Evolutionary conservation across 2,113 vertebrate genomes (phyloP).

Genomic region (Phaethornis superciliosus): DNA sequence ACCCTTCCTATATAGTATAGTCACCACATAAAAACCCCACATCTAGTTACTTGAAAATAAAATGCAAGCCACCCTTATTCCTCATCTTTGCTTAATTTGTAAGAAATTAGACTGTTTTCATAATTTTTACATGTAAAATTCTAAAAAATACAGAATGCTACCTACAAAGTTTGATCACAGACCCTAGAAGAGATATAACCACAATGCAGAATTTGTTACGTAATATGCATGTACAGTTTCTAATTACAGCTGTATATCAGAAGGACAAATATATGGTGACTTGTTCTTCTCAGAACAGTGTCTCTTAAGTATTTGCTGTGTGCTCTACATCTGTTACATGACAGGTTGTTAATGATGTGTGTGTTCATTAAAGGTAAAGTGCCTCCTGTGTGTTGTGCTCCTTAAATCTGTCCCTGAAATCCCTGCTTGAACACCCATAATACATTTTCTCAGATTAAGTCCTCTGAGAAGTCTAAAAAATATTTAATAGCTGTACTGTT

Average conservation of each 20-base stretch:
- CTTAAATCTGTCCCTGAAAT: conserved; percentile 22
- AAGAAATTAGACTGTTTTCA: neutral
- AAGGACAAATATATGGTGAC: neutral
- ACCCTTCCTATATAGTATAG: neutral
- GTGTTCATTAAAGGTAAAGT: conserved; percentile 36
- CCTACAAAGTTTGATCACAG: neutral
- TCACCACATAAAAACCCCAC: neutral
- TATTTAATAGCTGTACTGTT: neutral
- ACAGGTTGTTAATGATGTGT: conserved; percentile 29
- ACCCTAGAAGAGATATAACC: neutral
- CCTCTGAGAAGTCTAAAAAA: neutral
- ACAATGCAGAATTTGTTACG: neutral
- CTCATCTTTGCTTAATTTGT: neutral
- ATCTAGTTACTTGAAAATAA: neutral
- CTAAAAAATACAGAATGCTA: neutral
- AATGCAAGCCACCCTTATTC: neutral
- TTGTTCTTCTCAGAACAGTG: conserved; percentile 11
- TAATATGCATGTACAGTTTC: neutral
- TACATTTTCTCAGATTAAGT: neutral
- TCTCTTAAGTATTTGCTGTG: conserved; percentile 11
- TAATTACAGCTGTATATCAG: conserved; percentile 44
- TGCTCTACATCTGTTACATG: conserved; percentile 34
- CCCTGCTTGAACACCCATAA: neutral
- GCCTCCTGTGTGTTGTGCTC: neutral
- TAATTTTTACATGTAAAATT: neutral